A percentile compares a stretch with the other conserved stretches of the same genome.
Evolutionary conservation across 2,888 invertebrate genomes (phyloP).

Genomic region (Notodonta ziczac): DNA sequence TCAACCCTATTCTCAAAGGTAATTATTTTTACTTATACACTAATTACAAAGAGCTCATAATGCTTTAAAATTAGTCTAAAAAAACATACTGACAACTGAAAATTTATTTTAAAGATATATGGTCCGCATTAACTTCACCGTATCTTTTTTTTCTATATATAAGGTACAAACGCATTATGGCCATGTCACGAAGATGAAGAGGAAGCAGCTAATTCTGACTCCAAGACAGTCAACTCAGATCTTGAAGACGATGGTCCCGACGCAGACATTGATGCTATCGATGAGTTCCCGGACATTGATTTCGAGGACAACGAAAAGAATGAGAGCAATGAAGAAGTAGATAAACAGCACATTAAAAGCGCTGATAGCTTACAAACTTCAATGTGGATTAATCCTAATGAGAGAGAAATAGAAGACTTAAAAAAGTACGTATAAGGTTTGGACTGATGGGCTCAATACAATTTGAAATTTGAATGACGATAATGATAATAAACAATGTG

Average conservation of each 20-base stretch:
- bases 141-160: not conserved
- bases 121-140: too few relatives aligned
- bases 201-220: slow-evolving; percentile 74
- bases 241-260: slow-evolving; percentile 70
- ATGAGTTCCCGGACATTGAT: slow-evolving; percentile 72
- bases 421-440: slow-evolving; percentile 63
- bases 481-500: too few relatives aligned
- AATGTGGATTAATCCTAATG: slow-evolving; percentile 75
- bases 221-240: slow-evolving; percentile 74
- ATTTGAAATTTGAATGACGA: too few relatives aligned
- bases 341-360: slow-evolving; percentile 55
- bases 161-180: slow-evolving; percentile 73
- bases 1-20: slow-evolving; percentile 79
- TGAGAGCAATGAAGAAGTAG: slow-evolving; percentile 54
- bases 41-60: not conserved
- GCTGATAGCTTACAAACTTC: slow-evolving; percentile 71
- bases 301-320: slow-evolving; percentile 67
- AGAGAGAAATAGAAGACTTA: slow-evolving; percentile 83
- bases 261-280: slow-evolving; percentile 60
- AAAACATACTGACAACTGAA: not conserved
- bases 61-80: not conserved
- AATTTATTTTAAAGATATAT: too few relatives aligned
- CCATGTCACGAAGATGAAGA: slow-evolving; percentile 79
- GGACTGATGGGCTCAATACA: too few relatives aligned
- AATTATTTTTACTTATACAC: slow-evolving; percentile 7